phyloP scores from a whole-genome alignment of 2,113 vertebrate species.

The Falcunculus frontatus region DNA sequence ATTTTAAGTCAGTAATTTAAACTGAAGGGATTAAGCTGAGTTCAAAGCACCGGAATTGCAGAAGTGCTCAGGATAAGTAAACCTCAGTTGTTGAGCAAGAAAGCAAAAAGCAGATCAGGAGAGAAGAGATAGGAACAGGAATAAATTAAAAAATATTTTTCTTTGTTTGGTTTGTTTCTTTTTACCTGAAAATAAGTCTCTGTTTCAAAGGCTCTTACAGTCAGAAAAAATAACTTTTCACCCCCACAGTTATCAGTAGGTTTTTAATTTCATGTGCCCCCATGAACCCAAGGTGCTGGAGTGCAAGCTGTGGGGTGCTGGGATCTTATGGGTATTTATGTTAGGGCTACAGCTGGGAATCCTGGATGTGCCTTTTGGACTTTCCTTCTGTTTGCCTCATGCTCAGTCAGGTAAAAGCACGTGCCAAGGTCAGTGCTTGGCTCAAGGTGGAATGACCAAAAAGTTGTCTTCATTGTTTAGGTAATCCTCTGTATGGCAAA shows the following conservation, averaged over 20 bases:
- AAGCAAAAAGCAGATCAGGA: neutral
- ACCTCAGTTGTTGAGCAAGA: neutral
- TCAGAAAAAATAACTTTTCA: neutral
- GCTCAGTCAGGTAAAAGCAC: neutral
- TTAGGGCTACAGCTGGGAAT: neutral
- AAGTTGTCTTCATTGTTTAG: neutral
- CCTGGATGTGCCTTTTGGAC: neutral
- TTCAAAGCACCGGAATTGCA: neutral
- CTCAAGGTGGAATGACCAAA: neutral
- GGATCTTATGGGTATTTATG: rapidly evolving
- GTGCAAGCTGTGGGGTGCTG: too few relatives aligned
- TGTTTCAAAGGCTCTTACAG: neutral
- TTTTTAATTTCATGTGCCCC: neutral
- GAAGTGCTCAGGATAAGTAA: neutral
- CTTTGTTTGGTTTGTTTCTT: neutral
- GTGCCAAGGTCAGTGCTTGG: neutral
- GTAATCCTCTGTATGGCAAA: neutral
- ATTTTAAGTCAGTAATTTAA: neutral
- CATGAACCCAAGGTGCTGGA: neutral
- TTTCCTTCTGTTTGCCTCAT: neutral
- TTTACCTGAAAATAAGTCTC: neutral
- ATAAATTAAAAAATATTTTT: neutral
- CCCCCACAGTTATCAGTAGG: neutral
- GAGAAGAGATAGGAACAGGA: neutral
- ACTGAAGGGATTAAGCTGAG: neutral